Conservation (phyloP, 2,797 vertebrate species). For the Apogon talboti region DNA sequence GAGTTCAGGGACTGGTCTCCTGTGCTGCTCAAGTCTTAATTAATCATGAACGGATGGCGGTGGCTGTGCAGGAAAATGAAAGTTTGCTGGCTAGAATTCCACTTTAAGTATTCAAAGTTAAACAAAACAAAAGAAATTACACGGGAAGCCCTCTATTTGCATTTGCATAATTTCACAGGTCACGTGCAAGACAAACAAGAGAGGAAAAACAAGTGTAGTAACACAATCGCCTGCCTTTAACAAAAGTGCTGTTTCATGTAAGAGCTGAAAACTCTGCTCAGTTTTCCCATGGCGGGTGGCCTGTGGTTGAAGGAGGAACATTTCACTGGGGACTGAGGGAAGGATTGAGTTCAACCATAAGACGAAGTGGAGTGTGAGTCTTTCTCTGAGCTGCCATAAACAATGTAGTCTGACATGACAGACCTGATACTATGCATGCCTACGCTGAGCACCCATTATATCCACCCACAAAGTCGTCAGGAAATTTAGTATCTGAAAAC, state of each 20-base stretch:
- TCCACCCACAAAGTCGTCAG: slow-evolving; percentile 33
- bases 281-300: slow-evolving; percentile 45
- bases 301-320: slow-evolving; percentile 61
- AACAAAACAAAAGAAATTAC: slow-evolving; percentile 43
- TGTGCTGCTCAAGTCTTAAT: slow-evolving; percentile 48
- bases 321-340: slow-evolving; percentile 47
- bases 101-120: slow-evolving; percentile 46
- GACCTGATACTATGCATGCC: slow-evolving; percentile 35
- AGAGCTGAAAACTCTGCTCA: slow-evolving; percentile 42
- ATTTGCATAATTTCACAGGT: slow-evolving; percentile 75
- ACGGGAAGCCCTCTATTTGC: slow-evolving; percentile 40
- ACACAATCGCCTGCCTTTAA: slow-evolving; percentile 56
- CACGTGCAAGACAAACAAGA: slow-evolving; percentile 62
- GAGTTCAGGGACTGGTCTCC: slow-evolving; percentile 38
- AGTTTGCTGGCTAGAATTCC: slow-evolving; percentile 45
- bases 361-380: slow-evolving; percentile 59
- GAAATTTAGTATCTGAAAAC: slow-evolving; percentile 63
- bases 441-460: slow-evolving; percentile 30
- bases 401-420: slow-evolving; percentile 62
- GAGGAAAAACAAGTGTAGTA: slow-evolving; percentile 32
- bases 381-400: slow-evolving; percentile 68
- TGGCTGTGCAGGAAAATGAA: slow-evolving; percentile 30
- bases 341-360: slow-evolving; percentile 60
- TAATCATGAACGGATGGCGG: slow-evolving; percentile 63
- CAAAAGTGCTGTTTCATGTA: slow-evolving; percentile 39